Base-by-base conservation (phyloP, 1,140 invertebrate species). In the Arctopsyche grandis region DNA sequence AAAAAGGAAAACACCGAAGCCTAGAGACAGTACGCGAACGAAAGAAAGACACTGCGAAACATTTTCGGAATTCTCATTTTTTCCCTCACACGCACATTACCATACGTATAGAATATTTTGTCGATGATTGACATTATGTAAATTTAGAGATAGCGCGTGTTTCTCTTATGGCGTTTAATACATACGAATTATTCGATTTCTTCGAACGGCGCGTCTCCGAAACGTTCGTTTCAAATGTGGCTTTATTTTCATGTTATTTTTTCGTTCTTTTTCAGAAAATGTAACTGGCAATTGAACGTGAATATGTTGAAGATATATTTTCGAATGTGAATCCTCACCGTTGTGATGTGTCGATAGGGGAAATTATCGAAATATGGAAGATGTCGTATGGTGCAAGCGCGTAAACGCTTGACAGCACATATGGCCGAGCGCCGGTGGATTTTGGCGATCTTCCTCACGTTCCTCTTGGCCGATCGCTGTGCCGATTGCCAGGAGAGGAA, bases 351-450 rank as follows among this genome's bases (percentile, higher is more conserved):
- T 58, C 10, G 21, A 58, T 4, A 58, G 29, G 29, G 29, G 29
- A 38, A 38, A 38, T 4, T 38, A 4, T 1, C 7, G 7, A 1
- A 38, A 38, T 38, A 38, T 38, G 29, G 29, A 38, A 38, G 29
- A 38, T 38, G 29, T 7, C 29, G 29, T 38, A 38, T 38, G 29
- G n/a, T n/a, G n/a, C n/a, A n/a, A n/a, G n/a, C n/a, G n/a, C n/a
- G n/a, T n/a, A n/a, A n/a, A 38, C 29, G 29, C 1, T 38, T 38
- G 29, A 38, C 29, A 38, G 29, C 21, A 74, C 38, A 29, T 76
- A 76, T 76, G 56, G 74, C 74, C 74, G 38, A 63, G 19, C 58
- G 24, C 52, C 26, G 24, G n/a, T 63, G 56, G 56, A 58, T 76
- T 44, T 44, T 76, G 74, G 74, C 58, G 52, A 76, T 76, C n/a